Evolutionary conservation across 2,797 vertebrate genomes (phyloP).

Genomic region (Coregonus ussuriensis): DNA sequence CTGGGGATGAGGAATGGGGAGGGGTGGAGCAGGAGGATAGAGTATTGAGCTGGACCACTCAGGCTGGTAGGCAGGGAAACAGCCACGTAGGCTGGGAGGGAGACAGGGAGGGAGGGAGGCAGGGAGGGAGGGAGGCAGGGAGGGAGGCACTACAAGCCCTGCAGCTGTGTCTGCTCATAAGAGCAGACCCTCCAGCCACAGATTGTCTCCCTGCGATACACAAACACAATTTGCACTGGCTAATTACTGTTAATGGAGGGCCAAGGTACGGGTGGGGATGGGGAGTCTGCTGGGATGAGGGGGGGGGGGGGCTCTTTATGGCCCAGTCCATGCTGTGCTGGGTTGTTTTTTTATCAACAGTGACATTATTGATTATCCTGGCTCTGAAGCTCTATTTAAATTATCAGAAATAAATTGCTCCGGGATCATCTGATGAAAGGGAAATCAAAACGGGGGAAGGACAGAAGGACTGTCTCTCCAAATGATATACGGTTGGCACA

Average conservation of each 20-base stretch:
- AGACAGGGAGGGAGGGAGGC: too few relatives aligned
- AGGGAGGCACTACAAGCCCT: slow-evolving; percentile 11
- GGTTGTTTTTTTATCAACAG: background rate
- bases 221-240: slow-evolving; percentile 38
- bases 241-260: slow-evolving; percentile 46
- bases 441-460: background rate
- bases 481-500: too few relatives aligned
- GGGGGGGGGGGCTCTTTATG: background rate
- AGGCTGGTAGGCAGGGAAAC: too few relatives aligned
- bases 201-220: slow-evolving; percentile 25
- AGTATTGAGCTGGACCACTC: too few relatives aligned
- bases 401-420: background rate
- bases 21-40: too few relatives aligned
- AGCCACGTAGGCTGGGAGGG: background rate
- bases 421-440: background rate
- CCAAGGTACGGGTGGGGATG: slow-evolving; percentile 17
- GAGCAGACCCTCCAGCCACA: slow-evolving; percentile 19
- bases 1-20: background rate
- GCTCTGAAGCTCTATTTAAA: background rate
- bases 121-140: background rate
- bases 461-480: background rate
- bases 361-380: background rate
- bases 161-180: slow-evolving; percentile 36
- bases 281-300: slow-evolving; percentile 7
- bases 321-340: background rate